phyloP scores from a whole-genome alignment of 2,888 invertebrate species.

The Lordiphosa fenestrarum region DNA sequence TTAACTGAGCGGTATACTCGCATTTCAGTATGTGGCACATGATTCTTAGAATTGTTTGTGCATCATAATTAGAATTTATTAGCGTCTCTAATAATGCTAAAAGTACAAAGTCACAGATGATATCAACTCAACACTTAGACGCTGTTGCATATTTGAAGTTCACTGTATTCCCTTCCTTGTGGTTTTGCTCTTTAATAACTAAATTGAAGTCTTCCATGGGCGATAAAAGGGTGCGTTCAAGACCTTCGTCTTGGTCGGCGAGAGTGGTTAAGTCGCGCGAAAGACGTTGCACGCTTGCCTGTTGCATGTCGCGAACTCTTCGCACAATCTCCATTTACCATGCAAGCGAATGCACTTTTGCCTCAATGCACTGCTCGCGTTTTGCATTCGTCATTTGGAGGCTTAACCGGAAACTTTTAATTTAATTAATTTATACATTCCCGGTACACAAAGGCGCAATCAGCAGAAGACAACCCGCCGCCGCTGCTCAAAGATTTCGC shows the following conservation, averaged over 20 bases:
- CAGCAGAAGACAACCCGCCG: constrained; percentile 48
- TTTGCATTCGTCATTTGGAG: constrained; percentile 54
- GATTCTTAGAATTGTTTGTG: too few relatives aligned
- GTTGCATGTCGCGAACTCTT: constrained; percentile 6
- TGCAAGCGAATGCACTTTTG: constrained; percentile 30
- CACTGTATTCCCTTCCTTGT: too few relatives aligned
- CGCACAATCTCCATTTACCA: constrained; percentile 7
- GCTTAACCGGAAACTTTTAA: constrained; percentile 80
- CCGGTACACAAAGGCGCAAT: constrained; percentile 74
- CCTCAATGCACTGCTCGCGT: constrained; percentile 8
- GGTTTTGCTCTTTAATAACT: too few relatives aligned
- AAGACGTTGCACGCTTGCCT: constrained; percentile 3
- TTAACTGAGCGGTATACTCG: too few relatives aligned
- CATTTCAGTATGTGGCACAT: too few relatives aligned
- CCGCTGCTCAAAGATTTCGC: constrained; percentile 11
- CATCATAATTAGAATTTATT: too few relatives aligned
- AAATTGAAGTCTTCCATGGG: too few relatives aligned
- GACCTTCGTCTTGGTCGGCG: constrained; percentile 1
- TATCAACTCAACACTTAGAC: too few relatives aligned
- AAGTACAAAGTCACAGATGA: too few relatives aligned
- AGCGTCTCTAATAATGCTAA: too few relatives aligned
- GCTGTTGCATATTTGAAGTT: too few relatives aligned
- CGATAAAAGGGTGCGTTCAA: not conserved
- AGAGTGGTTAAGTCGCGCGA: not conserved
- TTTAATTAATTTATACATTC: constrained; percentile 78